These are phyloP conservation scores for Micronycteris hirsuta DNA, from an alignment of 2,113 vertebrate genomes.

Conservation along the genomic window DNA sequence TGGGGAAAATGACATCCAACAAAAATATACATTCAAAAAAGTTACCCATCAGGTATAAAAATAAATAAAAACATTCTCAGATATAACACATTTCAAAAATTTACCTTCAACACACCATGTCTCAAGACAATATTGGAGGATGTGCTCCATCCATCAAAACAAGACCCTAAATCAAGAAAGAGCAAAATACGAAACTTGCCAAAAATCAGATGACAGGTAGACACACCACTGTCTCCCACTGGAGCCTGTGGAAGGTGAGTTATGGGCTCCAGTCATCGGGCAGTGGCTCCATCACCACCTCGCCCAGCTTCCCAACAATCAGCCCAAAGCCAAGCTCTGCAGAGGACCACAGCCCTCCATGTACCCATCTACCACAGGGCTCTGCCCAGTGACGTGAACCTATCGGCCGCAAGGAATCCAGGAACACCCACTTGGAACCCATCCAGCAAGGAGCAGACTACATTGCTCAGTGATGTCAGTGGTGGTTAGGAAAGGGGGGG, in stretches of 20 bases:
- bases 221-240: neutral
- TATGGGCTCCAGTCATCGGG: neutral
- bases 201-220: neutral
- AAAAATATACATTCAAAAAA: conserved; percentile 7
- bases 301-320: neutral
- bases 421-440: neutral
- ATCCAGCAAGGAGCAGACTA: neutral
- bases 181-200: neutral
- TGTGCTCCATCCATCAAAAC: neutral
- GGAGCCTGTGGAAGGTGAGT: neutral
- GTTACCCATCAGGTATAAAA: neutral
- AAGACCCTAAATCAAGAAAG: conserved; percentile 1
- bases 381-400: neutral
- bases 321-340: neutral
- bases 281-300: neutral
- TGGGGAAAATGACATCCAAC: neutral
- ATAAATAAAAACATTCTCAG: neutral
- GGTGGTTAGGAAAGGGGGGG: neutral
- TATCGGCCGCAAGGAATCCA: neutral
- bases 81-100: neutral
- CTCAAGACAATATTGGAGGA: neutral
- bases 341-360: neutral
- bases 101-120: neutral
- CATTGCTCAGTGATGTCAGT: neutral
- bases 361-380: neutral